Evolutionary conservation across 2,888 invertebrate species (phyloP).

Genomic region (Eurytoma californica): DNA sequence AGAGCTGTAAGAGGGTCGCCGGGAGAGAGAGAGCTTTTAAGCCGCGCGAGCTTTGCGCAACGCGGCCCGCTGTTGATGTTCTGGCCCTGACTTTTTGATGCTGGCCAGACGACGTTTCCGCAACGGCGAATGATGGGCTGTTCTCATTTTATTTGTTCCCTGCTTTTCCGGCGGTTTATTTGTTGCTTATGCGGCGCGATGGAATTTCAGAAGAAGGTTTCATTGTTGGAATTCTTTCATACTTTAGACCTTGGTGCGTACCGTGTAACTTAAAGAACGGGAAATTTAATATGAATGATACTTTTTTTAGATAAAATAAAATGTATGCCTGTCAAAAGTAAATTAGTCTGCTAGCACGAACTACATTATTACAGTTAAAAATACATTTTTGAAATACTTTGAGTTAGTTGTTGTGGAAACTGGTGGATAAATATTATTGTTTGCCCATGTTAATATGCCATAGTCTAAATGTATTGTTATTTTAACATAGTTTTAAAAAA

Average conservation of each 20-base stretch:
- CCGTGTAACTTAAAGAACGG: too few species aligned
- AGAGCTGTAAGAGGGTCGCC: too few species aligned
- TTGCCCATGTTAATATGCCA: too few species aligned
- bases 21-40: constrained; percentile 2
- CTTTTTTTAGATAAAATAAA: too few species aligned
- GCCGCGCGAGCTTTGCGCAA: constrained; percentile 18
- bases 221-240: not conserved
- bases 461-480: too few species aligned
- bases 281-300: too few species aligned
- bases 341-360: too few species aligned
- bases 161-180: not conserved
- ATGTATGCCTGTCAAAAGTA: too few species aligned
- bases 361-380: too few species aligned
- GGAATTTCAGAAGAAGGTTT: not conserved
- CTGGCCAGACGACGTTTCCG: not conserved
- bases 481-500: too few species aligned
- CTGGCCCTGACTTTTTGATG: constrained; percentile 29
- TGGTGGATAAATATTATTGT: too few species aligned
- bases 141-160: not conserved
- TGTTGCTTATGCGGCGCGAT: not conserved
- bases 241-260: too few species aligned
- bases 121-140: constrained; percentile 8
- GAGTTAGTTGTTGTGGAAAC: not conserved
- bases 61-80: not conserved
- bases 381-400: not conserved